phyloP scores from a whole-genome alignment of 2,797 vertebrate genomes.

The Halcyon leucocephala region DNA sequence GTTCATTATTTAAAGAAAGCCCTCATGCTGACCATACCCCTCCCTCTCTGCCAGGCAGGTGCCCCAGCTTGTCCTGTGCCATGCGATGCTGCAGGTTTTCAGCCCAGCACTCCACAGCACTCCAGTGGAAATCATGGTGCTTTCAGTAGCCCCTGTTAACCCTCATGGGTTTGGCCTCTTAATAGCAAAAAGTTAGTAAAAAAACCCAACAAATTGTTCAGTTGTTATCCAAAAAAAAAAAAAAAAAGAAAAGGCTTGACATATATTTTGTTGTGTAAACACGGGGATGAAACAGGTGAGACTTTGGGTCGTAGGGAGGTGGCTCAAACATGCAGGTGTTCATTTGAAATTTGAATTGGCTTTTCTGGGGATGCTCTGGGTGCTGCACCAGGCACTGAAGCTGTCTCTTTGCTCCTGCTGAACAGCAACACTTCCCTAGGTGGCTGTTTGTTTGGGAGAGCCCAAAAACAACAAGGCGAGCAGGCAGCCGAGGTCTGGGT shows the following conservation, averaged over 20 bases:
- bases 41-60: not conserved
- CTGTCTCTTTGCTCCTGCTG: accelerated
- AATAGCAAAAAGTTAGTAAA: not conserved
- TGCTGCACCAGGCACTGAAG: accelerated
- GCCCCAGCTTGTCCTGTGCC: not conserved
- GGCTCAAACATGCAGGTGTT: not conserved
- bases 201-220: not conserved
- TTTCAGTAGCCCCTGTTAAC: accelerated
- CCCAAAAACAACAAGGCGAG: not conserved
- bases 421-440: accelerated
- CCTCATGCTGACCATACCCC: not conserved
- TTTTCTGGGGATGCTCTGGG: not conserved
- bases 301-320: not conserved
- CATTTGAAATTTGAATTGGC: not conserved
- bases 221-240: too few species aligned
- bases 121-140: accelerated
- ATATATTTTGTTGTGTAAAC: not conserved
- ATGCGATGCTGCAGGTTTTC: not conserved
- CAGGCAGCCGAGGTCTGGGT: too few species aligned
- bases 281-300: not conserved
- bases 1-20: not conserved
- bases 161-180: not conserved
- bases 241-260: not conserved
- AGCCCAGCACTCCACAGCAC: accelerated
- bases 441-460: not conserved